A percentile compares a stretch with the other conserved stretches of the same genome.
phyloP scores from a whole-genome alignment of 2,888 invertebrate species.

The Quadriops clusia region DNA sequence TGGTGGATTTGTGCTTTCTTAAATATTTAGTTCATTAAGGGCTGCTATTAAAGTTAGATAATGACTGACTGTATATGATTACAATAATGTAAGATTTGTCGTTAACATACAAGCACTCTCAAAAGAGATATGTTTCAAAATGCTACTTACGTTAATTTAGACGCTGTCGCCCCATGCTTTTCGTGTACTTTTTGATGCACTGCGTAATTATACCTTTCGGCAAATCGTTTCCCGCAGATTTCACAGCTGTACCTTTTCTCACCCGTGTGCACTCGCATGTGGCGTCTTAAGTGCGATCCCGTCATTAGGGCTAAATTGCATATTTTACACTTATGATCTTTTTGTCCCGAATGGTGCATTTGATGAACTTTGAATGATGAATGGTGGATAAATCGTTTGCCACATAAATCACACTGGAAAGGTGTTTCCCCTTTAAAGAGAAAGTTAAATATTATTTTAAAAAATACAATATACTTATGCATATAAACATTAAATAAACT shows the following conservation, averaged over 20 bases:
- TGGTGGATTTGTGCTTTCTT: too few relatives aligned
- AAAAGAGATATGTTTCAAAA: too few relatives aligned
- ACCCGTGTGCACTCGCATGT: slow-evolving; percentile 53
- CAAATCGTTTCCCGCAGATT: slow-evolving; percentile 48
- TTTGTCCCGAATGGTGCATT: slow-evolving; percentile 50
- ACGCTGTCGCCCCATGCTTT: neutral
- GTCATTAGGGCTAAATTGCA: slow-evolving; percentile 52
- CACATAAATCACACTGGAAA: slow-evolving; percentile 31
- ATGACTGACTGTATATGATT: too few relatives aligned
- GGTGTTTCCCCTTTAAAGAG: slow-evolving; percentile 25
- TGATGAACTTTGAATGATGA: slow-evolving; percentile 60
- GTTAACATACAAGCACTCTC: too few relatives aligned
- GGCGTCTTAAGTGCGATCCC: slow-evolving; percentile 54
- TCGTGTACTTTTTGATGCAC: slow-evolving; percentile 27
- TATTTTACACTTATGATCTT: slow-evolving; percentile 46
- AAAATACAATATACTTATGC: neutral
- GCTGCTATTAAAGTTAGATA: too few relatives aligned
- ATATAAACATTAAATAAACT: slow-evolving; percentile 3
- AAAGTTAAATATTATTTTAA: slow-evolving; percentile 8
- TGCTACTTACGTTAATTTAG: too few relatives aligned
- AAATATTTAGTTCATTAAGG: too few relatives aligned
- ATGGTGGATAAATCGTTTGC: slow-evolving; percentile 45
- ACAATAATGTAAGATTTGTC: too few relatives aligned
- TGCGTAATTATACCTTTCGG: slow-evolving; percentile 40
- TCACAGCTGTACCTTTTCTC: slow-evolving; percentile 47